A percentile compares a stretch with the other conserved stretches of the same genome.
These are phyloP conservation scores for Lepus europaeus DNA, from an alignment of 2,113 vertebrate genomes.

Conservation along the genomic window DNA sequence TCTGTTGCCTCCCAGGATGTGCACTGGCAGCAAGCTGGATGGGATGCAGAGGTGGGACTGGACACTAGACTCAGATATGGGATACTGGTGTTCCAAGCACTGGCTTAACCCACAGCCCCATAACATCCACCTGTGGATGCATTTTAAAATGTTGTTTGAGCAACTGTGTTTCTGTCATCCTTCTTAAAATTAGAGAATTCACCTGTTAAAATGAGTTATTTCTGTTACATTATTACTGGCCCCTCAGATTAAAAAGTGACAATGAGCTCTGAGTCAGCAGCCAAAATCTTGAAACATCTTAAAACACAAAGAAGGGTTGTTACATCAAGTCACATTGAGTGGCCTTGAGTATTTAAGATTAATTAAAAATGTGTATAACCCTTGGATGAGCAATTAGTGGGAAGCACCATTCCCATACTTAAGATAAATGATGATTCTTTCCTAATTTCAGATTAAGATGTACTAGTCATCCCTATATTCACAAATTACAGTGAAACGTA, in stretches of 20 bases:
- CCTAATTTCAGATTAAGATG: slow-evolving; percentile 46
- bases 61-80: no score
- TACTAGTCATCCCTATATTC: not conserved
- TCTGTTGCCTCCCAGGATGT: no score
- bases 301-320: not conserved
- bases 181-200: slow-evolving; percentile 55
- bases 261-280: not conserved
- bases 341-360: not conserved
- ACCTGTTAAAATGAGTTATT: slow-evolving; percentile 32
- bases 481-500: slow-evolving; percentile 39
- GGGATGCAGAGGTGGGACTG: no score
- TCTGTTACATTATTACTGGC: not conserved
- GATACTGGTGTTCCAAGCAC: no score
- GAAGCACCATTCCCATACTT: not conserved
- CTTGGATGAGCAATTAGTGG: slow-evolving; percentile 44
- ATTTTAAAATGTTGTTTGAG: slow-evolving; percentile 13
- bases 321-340: not conserved
- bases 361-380: not conserved
- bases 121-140: not conserved
- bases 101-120: no score
- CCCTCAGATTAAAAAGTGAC: not conserved
- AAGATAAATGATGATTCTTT: slow-evolving; percentile 43
- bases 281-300: slow-evolving; percentile 29
- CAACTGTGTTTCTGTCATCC: not conserved
- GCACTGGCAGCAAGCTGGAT: no score